A percentile compares a stretch with the other conserved stretches of the same genome.
These are phyloP conservation scores for Chauna torquata DNA, from an alignment of 2,113 vertebrate species.

Conservation along the genomic window DNA sequence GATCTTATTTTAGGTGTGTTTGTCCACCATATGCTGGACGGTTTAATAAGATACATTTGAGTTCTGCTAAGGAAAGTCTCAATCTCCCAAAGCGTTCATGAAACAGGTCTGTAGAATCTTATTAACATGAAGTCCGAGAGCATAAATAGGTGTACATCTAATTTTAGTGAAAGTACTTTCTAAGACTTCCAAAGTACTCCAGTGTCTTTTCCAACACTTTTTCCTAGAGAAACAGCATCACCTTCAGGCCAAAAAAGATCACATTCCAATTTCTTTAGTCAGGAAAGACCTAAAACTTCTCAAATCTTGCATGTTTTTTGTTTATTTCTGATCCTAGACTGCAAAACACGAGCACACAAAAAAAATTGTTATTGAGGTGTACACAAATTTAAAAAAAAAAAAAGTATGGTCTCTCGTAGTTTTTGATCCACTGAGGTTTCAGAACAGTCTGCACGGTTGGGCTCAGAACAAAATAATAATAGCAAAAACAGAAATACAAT, in stretches of 20 bases:
- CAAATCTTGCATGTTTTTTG: background rate
- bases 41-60: background rate
- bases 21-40: accelerated
- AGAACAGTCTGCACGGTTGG: background rate
- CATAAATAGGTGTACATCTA: background rate
- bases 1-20: background rate
- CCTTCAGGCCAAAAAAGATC: constrained; percentile 50
- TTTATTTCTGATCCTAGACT: background rate
- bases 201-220: background rate
- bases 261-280: background rate
- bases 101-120: background rate
- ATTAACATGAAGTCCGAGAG: background rate
- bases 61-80: background rate
- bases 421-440: background rate
- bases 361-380: accelerated
- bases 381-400: background rate
- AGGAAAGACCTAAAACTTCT: background rate
- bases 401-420: background rate
- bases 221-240: constrained; percentile 70
- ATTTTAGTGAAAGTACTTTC: background rate
- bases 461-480: background rate
- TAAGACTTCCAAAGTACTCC: background rate
- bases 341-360: background rate
- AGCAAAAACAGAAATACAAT: background rate
- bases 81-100: background rate